A percentile compares a stretch with the other conserved stretches of the same genome.
phyloP scores from a whole-genome alignment of 2,113 vertebrate species.

The Aptenodytes patagonicus region DNA sequence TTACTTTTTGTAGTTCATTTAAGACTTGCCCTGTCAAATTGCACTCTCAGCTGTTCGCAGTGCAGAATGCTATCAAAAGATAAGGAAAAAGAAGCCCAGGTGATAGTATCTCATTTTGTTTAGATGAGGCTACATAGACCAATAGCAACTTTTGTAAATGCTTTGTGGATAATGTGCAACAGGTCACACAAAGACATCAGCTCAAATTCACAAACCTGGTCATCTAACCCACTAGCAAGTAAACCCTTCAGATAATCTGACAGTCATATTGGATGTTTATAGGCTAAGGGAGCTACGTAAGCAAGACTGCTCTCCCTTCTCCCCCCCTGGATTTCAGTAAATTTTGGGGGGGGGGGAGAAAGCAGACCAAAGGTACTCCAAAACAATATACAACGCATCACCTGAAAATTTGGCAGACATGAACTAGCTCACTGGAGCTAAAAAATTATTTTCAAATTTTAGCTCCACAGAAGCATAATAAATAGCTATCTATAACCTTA shows the following conservation, averaged over 20 bases:
- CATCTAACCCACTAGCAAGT: not conserved
- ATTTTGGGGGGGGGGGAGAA: rapidly evolving
- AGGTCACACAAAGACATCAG: not conserved
- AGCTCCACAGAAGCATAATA: not conserved
- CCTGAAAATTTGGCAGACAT: not conserved
- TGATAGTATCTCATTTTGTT: not conserved
- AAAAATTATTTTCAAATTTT: not conserved
- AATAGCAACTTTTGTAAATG: not conserved
- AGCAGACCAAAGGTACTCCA: not conserved
- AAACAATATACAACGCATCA: not conserved
- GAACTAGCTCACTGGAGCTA: not conserved
- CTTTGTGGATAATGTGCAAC: not conserved
- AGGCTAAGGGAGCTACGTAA: not conserved
- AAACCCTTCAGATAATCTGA: not conserved
- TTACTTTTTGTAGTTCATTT: not conserved
- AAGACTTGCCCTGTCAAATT: not conserved
- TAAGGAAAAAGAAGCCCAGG: not conserved
- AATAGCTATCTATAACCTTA: not conserved
- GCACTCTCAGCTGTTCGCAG: not conserved
- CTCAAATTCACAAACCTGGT: not conserved
- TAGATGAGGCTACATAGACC: not conserved
- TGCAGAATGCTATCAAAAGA: not conserved
- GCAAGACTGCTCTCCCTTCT: not conserved
- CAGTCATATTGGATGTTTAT: too few relatives aligned
- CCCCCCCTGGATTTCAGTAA: not conserved